These are phyloP conservation scores for Stomatorhinus ivindoensis DNA, from an alignment of 2,113 vertebrate genomes.

Conservation along the genomic window DNA sequence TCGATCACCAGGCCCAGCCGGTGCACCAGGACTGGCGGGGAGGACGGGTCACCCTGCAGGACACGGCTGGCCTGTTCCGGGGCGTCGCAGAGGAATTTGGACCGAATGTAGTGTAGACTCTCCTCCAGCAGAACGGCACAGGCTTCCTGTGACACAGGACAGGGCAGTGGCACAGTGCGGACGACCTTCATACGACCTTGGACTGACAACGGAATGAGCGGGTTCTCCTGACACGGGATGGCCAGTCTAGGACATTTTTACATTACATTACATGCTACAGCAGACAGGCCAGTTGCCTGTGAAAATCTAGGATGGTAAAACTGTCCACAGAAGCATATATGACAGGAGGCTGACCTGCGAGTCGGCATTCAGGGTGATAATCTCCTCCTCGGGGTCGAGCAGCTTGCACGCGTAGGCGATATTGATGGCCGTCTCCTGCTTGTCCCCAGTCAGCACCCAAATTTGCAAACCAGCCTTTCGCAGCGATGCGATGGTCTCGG, in stretches of 20 bases:
- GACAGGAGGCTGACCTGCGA: constrained; percentile 63
- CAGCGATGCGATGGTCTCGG: constrained; percentile 81
- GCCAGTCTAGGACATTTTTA: not conserved
- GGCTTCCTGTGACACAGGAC: constrained; percentile 68
- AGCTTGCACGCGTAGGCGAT: constrained; percentile 93
- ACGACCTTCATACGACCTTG: not conserved
- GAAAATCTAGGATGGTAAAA: not conserved
- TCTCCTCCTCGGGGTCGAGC: constrained; percentile 82
- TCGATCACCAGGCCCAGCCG: constrained; percentile 84
- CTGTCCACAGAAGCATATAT: not conserved
- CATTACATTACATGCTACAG: not conserved
- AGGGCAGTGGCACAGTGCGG: not conserved
- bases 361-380: constrained; percentile 87
- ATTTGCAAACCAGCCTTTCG: constrained; percentile 88
- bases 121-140: constrained; percentile 82
- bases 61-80: constrained; percentile 44
- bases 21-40: constrained; percentile 49
- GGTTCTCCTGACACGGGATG: not conserved
- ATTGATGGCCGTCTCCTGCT: constrained; percentile 93
- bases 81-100: constrained; percentile 62
- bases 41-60: constrained; percentile 47
- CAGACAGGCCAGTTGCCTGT: not conserved
- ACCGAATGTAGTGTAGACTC: constrained; percentile 74
- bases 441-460: constrained; percentile 96
- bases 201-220: not conserved